Percentiles rank a stretch among this genome's conserved stretches.
Conservation (phyloP, 2,113 vertebrate genomes). For the Tetrax tetrax region DNA sequence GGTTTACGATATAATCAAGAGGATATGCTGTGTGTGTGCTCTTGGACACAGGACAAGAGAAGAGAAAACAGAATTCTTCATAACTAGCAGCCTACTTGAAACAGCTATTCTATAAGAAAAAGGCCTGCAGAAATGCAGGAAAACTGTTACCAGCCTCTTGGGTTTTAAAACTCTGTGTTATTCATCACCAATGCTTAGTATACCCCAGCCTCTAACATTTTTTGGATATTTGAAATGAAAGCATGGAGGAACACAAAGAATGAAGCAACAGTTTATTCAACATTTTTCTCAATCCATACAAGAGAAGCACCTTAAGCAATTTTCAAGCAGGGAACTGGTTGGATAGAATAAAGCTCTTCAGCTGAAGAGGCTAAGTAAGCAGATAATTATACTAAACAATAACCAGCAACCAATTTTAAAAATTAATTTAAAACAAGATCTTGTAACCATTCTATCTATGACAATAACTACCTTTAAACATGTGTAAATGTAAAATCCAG, state of each 20-base stretch:
- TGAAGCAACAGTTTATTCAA: neutral
- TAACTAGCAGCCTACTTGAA: neutral
- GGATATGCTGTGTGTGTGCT: neutral
- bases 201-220: neutral
- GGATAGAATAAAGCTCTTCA: neutral
- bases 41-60: neutral
- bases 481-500: neutral
- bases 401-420: neutral
- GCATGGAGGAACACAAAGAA: neutral
- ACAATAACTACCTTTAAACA: neutral
- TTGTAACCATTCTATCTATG: neutral
- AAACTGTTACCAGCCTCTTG: neutral
- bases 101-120: neutral
- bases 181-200: neutral
- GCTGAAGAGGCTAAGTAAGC: slow-evolving; percentile 4
- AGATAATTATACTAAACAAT: neutral
- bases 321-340: neutral
- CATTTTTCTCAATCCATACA: neutral
- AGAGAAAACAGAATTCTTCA: neutral
- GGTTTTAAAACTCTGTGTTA: neutral
- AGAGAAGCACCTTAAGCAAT: neutral
- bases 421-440: neutral
- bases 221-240: neutral
- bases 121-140: neutral
- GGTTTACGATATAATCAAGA: neutral